phyloP scores from a whole-genome alignment of 1,140 invertebrate species.

The Tetragonula clypearis region DNA sequence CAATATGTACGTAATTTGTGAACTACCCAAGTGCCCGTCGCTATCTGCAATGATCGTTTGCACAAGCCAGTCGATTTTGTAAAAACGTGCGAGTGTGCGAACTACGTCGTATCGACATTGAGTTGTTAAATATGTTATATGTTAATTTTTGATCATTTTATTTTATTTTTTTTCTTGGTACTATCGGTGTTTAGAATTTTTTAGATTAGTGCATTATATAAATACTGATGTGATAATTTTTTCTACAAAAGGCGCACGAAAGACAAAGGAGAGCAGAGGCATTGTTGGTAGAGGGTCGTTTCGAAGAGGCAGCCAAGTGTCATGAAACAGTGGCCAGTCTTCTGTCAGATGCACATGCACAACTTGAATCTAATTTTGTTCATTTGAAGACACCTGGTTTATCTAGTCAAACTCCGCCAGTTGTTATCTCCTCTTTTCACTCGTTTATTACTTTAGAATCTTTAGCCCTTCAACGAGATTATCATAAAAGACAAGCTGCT shows the following conservation, averaged over 20 bases:
- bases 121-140: not conserved
- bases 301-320: slow-evolving; percentile 85
- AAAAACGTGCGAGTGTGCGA: slow-evolving; percentile 19
- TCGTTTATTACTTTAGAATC: slow-evolving; percentile 81
- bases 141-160: not conserved
- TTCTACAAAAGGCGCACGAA: slow-evolving; percentile 83
- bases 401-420: slow-evolving; percentile 38
- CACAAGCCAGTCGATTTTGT: not conserved
- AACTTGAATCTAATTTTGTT: slow-evolving; percentile 71
- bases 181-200: not conserved
- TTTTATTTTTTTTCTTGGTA: not conserved
- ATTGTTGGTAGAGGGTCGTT: slow-evolving; percentile 83
- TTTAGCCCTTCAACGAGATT: slow-evolving; percentile 84
- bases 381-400: slow-evolving; percentile 74
- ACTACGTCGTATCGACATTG: not conserved
- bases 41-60: not conserved
- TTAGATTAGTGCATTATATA: not conserved
- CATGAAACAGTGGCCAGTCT: slow-evolving; percentile 84
- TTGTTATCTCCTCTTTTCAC: slow-evolving; percentile 63
- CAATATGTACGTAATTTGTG: not conserved
- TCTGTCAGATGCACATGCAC: slow-evolving; percentile 81
- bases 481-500: slow-evolving; percentile 83
- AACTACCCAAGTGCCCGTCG: not conserved
- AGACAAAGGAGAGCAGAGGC: slow-evolving; percentile 85
- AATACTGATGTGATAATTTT: not conserved